Conservation (phyloP, 2,113 vertebrate species). For the Galemys pyrenaicus region DNA sequence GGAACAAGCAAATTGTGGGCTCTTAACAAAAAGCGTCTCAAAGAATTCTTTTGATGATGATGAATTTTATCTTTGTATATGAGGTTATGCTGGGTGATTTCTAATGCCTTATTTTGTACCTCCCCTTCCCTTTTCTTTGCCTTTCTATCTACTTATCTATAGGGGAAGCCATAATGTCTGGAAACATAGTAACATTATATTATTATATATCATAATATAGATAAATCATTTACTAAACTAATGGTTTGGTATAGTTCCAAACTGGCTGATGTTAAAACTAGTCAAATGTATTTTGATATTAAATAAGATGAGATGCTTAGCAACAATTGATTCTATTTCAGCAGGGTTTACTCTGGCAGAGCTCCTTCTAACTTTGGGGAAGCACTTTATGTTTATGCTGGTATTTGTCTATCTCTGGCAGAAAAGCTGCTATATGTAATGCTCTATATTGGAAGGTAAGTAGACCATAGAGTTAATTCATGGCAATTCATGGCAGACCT, state of each 20-base stretch:
- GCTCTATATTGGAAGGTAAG: background rate
- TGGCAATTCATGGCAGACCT: background rate
- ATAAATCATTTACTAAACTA: conserved; percentile 34
- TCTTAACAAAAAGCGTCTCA: conserved; percentile 64
- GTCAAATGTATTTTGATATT: conserved; percentile 53
- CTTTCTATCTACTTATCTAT: background rate
- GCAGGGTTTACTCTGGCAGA: conserved; percentile 21
- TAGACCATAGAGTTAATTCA: background rate
- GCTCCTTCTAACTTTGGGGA: background rate
- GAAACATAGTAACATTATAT: conserved; percentile 55
- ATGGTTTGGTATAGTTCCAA: conserved; percentile 31
- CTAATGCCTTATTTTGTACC: background rate
- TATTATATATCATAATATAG: conserved; percentile 9
- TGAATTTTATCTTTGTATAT: conserved; percentile 65
- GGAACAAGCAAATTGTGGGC: conserved; percentile 68
- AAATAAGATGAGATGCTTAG: conserved; percentile 48
- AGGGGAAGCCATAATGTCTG: background rate
- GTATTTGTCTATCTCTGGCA: conserved; percentile 7
- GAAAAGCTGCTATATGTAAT: background rate
- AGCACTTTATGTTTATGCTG: conserved; percentile 25
- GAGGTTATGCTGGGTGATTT: conserved; percentile 64
- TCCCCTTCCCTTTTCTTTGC: background rate
- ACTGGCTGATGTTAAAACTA: background rate
- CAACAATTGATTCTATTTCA: conserved; percentile 36
- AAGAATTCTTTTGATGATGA: conserved; percentile 69